Conservation (phyloP, 2,113 vertebrate genomes). For the Tinamus guttatus region DNA sequence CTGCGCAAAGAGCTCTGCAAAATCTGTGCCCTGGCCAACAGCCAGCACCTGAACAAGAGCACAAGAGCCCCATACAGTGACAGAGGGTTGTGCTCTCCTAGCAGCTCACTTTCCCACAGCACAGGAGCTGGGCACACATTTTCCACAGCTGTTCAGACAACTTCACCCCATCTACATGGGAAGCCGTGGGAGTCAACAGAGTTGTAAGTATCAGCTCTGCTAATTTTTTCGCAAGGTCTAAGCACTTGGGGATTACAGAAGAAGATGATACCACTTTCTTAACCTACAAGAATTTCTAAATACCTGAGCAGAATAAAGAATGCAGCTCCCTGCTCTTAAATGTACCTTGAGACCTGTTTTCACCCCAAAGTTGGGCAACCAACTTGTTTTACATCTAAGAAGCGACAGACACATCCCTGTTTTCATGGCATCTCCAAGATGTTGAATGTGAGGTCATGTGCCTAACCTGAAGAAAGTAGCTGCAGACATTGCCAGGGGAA, state of each 20-base stretch:
- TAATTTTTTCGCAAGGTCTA: neutral
- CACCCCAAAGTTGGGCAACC: neutral
- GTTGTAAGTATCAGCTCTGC: neutral
- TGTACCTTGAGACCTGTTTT: neutral
- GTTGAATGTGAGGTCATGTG: neutral
- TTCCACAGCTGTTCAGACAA: neutral
- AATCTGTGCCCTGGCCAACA: neutral
- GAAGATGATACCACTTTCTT: neutral
- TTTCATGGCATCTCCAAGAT: neutral
- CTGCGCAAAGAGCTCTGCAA: neutral
- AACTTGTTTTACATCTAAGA: neutral
- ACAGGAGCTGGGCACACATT: neutral
- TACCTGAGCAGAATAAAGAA: neutral
- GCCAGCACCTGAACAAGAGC: fast-evolving
- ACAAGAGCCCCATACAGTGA: neutral
- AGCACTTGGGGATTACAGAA: too few relatives aligned
- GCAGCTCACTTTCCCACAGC: neutral
- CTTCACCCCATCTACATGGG: neutral
- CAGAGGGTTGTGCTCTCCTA: neutral
- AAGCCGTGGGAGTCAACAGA: neutral
- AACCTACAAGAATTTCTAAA: neutral
- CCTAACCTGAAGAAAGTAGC: neutral
- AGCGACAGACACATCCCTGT: neutral
- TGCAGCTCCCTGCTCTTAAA: neutral
- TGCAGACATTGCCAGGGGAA: neutral